Conservation (phyloP, 2,113 vertebrate species). For the Hoplias malabaricus region DNA sequence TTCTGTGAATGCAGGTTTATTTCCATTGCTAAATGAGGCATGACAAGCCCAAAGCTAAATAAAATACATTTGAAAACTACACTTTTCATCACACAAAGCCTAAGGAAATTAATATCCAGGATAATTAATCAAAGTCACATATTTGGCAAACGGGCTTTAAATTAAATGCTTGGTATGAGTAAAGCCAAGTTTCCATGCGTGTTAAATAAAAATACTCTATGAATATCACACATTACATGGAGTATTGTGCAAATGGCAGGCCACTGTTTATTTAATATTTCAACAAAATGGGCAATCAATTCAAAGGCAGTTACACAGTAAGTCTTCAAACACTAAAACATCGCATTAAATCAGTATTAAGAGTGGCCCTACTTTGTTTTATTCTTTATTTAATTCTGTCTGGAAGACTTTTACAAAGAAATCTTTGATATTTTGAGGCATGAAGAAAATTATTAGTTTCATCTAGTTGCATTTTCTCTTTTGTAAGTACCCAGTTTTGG, state of each 20-base stretch:
- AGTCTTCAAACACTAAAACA: too few species aligned
- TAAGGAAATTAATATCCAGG: neutral
- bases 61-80: neutral
- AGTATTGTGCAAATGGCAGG: neutral
- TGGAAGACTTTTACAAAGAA: too few species aligned
- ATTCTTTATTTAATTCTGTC: too few species aligned
- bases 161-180: neutral
- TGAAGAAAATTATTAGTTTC: too few species aligned
- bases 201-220: neutral
- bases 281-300: too few species aligned
- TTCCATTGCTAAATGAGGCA: constrained; percentile 7
- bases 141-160: neutral
- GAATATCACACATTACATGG: neutral
- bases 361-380: too few species aligned
- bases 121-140: neutral
- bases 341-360: too few species aligned
- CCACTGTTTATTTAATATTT: too few species aligned
- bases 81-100: neutral
- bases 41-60: neutral
- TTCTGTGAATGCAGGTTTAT: constrained; percentile 15
- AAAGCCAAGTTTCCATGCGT: neutral
- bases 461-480: too few species aligned
- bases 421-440: too few species aligned
- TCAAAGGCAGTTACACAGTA: too few species aligned
- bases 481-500: too few species aligned